phyloP scores from a whole-genome alignment of 2,113 vertebrate species.

The Egretta garzetta region DNA sequence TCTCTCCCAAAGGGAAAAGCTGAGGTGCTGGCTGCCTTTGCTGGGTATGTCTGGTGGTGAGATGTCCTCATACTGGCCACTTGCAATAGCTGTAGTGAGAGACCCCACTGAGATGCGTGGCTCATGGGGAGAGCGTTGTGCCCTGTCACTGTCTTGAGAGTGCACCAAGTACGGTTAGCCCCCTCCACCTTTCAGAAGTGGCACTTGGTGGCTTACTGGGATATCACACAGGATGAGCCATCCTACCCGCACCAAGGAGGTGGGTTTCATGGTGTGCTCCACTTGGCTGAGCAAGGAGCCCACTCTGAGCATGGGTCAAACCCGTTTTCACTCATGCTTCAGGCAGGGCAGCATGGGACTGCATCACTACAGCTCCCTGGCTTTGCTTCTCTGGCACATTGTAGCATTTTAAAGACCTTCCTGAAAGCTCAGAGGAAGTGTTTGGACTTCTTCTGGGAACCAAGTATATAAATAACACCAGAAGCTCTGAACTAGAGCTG shows the following conservation, averaged over 20 bases:
- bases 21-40: neutral
- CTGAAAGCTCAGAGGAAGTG: neutral
- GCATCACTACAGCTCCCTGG: neutral
- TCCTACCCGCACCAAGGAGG: neutral
- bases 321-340: neutral
- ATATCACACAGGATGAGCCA: neutral
- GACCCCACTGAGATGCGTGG: fast-evolving
- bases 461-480: neutral
- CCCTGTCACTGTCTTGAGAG: neutral
- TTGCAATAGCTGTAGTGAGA: neutral
- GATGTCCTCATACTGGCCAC: neutral
- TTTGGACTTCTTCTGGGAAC: neutral
- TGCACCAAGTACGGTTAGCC: fast-evolving
- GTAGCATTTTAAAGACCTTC: neutral
- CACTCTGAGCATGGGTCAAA: fast-evolving
- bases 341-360: neutral
- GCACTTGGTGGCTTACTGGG: neutral
- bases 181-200: neutral
- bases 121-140: fast-evolving
- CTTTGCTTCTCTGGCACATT: neutral
- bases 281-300: neutral
- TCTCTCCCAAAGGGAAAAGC: neutral
- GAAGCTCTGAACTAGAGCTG: neutral
- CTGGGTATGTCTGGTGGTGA: neutral
- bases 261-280: neutral